These are phyloP conservation scores for Drosophila tripunctata DNA, from an alignment of 2,888 invertebrate species.

Conservation along the genomic window DNA sequence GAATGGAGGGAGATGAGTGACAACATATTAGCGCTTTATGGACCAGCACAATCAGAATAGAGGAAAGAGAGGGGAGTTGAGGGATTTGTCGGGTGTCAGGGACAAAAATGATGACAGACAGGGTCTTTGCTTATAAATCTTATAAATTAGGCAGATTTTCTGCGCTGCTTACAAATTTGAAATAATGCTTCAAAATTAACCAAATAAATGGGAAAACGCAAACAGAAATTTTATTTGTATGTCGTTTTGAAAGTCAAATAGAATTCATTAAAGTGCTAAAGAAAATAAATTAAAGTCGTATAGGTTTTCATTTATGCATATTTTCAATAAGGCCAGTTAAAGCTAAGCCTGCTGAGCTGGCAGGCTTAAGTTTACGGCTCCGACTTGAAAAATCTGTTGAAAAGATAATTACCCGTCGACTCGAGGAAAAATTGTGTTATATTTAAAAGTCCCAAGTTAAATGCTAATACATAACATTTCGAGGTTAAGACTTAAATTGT, in stretches of 20 bases:
- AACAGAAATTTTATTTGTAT: constrained; percentile 9
- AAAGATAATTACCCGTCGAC: constrained; percentile 22
- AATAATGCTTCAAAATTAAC: constrained; percentile 32
- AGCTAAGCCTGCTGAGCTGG: constrained; percentile 20
- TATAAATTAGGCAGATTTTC: constrained; percentile 55
- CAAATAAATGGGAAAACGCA: constrained; percentile 9
- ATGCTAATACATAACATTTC: no score
- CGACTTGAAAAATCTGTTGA: constrained; percentile 21
- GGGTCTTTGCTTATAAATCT: constrained; percentile 46
- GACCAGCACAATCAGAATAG: constrained; percentile 30
- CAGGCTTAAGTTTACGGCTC: constrained; percentile 1
- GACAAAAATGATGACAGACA: constrained; percentile 42
- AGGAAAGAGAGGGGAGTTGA: not conserved
- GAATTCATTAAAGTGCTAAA: constrained; percentile 24
- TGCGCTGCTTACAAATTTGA: constrained; percentile 28
- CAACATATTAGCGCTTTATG: constrained; percentile 70
- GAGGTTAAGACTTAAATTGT: no score
- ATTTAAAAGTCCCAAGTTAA: not conserved
- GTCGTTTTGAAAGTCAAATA: constrained; percentile 13
- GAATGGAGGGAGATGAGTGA: not conserved
- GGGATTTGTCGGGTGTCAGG: not conserved
- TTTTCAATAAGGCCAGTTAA: not conserved
- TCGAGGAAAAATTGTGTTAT: not conserved
- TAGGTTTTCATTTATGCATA: not conserved
- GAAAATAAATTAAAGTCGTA: not conserved